These are phyloP conservation scores for Synanthedon myopaeformis DNA, from an alignment of 2,888 invertebrate species.

Conservation along the genomic window DNA sequence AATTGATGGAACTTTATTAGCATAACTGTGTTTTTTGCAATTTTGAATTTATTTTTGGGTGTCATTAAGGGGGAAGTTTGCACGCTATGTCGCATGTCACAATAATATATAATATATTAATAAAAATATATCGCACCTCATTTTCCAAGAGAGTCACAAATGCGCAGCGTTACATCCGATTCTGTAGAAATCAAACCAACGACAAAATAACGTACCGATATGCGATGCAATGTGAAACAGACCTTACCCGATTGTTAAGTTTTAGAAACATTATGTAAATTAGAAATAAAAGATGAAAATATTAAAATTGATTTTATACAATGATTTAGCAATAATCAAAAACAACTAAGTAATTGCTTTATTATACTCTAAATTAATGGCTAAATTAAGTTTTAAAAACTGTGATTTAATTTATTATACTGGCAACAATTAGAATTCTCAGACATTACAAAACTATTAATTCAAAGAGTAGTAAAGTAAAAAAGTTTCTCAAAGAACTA, in stretches of 20 bases:
- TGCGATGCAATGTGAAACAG: too few relatives aligned
- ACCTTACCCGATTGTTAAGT: conserved; percentile 47
- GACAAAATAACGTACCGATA: conserved; percentile 2
- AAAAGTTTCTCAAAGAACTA: conserved; percentile 49
- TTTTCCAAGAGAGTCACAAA: too few relatives aligned
- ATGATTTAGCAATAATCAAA: conserved; percentile 1
- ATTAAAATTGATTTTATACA: conserved; percentile 28
- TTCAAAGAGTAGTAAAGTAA: conserved; percentile 13
- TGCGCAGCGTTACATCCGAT: too few relatives aligned
- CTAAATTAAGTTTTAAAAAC: conserved; percentile 58
- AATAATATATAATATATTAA: too few relatives aligned
- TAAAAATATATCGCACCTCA: conserved; percentile 4
- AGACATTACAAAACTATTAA: conserved; percentile 5
- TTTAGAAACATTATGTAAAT: conserved; percentile 54
- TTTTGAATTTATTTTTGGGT: conserved; percentile 45
- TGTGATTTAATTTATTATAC: conserved; percentile 66
- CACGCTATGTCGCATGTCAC: too few relatives aligned
- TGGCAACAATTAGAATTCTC: conserved; percentile 34
- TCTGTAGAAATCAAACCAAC: not conserved
- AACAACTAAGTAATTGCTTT: conserved; percentile 14
- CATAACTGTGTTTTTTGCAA: conserved; percentile 51
- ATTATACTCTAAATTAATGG: conserved; percentile 22
- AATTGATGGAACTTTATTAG: conserved; percentile 39
- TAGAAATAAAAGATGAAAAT: conserved; percentile 45
- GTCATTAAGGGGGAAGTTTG: conserved; percentile 9